Conservation (phyloP, 2,888 invertebrate species). For the Dilophus febrilis region DNA sequence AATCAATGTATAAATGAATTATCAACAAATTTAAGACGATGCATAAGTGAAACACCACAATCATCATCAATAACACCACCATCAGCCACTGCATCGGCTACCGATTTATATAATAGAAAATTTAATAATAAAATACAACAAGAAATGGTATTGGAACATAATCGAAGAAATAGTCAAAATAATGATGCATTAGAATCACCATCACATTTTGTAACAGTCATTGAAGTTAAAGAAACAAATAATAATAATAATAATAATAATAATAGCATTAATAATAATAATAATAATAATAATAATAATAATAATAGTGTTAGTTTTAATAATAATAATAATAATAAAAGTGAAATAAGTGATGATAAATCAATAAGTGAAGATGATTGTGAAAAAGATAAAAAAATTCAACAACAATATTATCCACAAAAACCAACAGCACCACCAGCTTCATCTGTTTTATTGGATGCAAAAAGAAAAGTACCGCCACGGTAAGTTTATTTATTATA, state of each 20-base stretch:
- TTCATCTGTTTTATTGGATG: constrained; percentile 4
- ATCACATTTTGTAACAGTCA: constrained; percentile 65
- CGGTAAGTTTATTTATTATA: constrained; percentile 32
- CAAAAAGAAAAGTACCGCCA: constrained; percentile 37
- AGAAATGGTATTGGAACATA: constrained; percentile 6
- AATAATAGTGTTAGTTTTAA: too few species aligned
- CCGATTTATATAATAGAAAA: constrained; percentile 8
- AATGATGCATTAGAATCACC: constrained; percentile 10
- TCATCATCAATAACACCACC: constrained; percentile 8
- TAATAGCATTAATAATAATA: constrained; percentile 30
- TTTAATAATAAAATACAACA: constrained; percentile 13
- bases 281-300: constrained; percentile 13
- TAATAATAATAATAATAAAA: too few species aligned
- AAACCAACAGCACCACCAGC: constrained; percentile 7
- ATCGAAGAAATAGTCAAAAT: constrained; percentile 13
- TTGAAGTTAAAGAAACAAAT: constrained; percentile 70
- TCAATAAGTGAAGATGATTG: neutral
- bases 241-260: constrained; percentile 30
- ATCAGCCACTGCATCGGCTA: constrained; percentile 8
- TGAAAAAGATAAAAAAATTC: constrained; percentile 2
- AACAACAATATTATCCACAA: neutral
- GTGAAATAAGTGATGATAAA: neutral
- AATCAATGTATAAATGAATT: constrained; percentile 55
- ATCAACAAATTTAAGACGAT: constrained; percentile 37
- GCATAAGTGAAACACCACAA: constrained; percentile 35